A percentile compares a stretch with the other conserved stretches of the same genome.
Conservation (phyloP, 1,140 invertebrate genomes). For the Hycleus phaleratus region DNA sequence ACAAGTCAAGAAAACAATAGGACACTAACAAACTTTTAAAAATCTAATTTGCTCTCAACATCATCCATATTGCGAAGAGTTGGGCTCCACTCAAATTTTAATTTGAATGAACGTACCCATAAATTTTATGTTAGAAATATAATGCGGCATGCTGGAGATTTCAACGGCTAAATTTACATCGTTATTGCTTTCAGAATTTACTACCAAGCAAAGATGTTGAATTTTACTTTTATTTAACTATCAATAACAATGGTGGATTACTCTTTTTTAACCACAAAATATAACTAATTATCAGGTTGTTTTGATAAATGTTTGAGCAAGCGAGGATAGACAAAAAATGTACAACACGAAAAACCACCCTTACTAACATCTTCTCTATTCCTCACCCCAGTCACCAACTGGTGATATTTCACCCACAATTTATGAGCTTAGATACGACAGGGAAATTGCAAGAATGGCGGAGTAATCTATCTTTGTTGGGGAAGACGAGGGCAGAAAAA, state of each 20-base stretch:
- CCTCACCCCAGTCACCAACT: constrained; percentile 36
- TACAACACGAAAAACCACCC: background rate
- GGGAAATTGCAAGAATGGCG: constrained; percentile 48
- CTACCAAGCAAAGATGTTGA: no score
- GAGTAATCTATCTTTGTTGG: constrained; percentile 44
- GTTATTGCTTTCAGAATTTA: constrained; percentile 31
- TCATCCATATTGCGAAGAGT: constrained; percentile 22
- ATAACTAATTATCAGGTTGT: no score
- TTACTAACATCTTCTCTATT: constrained; percentile 21
- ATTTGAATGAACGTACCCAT: constrained; percentile 32
- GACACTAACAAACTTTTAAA: constrained; percentile 23
- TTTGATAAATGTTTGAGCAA: no score
- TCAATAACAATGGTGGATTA: no score
- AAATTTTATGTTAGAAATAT: constrained; percentile 31
- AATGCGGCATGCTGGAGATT: constrained; percentile 28
- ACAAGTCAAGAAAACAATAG: background rate
- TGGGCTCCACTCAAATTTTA: constrained; percentile 34
- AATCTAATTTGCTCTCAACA: constrained; percentile 25
- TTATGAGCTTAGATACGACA: constrained; percentile 46
- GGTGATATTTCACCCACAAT: constrained; percentile 43
- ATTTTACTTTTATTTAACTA: background rate
- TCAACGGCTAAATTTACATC: constrained; percentile 32
- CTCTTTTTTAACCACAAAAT: no score
- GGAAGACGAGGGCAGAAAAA: constrained; percentile 38
- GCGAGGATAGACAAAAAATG: no score